phyloP scores from a whole-genome alignment of 2,797 vertebrate genomes.

The Discoglossus pictus region DNA sequence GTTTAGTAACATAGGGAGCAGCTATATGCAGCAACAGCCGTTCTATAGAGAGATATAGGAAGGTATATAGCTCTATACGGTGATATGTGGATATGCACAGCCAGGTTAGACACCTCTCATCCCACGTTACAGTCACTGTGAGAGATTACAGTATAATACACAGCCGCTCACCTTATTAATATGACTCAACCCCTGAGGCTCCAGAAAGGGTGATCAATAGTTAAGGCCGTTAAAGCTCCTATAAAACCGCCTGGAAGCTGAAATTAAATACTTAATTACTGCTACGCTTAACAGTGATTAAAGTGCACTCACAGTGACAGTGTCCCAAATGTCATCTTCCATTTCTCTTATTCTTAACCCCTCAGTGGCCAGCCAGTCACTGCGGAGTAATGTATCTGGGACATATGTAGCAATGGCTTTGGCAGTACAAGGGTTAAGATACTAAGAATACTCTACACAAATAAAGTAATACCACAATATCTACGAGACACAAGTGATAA shows the following conservation, averaged over 20 bases:
- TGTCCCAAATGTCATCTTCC: slow-evolving; percentile 41
- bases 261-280: slow-evolving; percentile 50
- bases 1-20: not conserved
- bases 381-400: not conserved
- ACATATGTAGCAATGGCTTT: not conserved
- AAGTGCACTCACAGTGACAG: slow-evolving; percentile 38
- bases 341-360: slow-evolving; percentile 36
- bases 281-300: slow-evolving; percentile 41
- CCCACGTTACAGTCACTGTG: not conserved
- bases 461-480: too few species aligned
- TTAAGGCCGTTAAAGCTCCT: slow-evolving; percentile 39
- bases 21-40: not conserved
- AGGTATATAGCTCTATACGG: too few species aligned
- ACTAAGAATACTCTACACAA: too few species aligned
- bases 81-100: too few species aligned
- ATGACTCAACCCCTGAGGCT: slow-evolving; percentile 27
- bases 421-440: not conserved
- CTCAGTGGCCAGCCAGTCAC: slow-evolving; percentile 4
- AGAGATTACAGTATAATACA: not conserved
- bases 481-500: too few species aligned
- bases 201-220: slow-evolving; percentile 37
- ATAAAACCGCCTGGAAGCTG: slow-evolving; percentile 42
- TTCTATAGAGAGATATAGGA: not conserved
- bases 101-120: too few species aligned
- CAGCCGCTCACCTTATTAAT: slow-evolving; percentile 30